Conservation (phyloP, 2,797 vertebrate genomes). For the Danio kyathit region DNA sequence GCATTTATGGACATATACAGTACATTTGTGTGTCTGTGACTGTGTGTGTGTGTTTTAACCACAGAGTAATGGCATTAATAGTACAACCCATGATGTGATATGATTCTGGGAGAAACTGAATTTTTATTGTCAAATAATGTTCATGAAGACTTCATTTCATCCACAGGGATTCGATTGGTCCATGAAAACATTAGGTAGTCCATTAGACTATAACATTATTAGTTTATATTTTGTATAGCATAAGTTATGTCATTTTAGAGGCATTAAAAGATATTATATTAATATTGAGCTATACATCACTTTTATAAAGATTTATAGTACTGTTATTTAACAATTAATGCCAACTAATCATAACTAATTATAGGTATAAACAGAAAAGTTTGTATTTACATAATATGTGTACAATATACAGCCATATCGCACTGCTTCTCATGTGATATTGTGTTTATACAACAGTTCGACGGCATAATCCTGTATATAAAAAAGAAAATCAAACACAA, state of each 20-base stretch:
- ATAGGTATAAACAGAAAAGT: no score
- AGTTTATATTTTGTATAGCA: background rate
- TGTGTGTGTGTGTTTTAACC: background rate
- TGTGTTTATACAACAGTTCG: no score
- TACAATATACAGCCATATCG: no score
- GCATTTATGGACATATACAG: slow-evolving; percentile 26
- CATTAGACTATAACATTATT: slow-evolving; percentile 6
- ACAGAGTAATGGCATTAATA: background rate
- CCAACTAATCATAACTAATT: no score
- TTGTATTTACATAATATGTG: no score
- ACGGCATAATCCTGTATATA: no score
- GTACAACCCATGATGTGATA: background rate
- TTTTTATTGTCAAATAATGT: background rate
- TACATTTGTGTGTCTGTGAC: background rate
- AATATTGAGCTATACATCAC: background rate
- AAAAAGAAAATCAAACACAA: no score
- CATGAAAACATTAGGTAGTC: background rate
- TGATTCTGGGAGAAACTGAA: background rate
- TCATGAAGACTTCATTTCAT: background rate
- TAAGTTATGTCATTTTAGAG: background rate
- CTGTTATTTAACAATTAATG: no score
- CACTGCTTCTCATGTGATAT: no score
- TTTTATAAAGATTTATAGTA: no score
- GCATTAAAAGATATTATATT: background rate
- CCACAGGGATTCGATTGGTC: background rate